Conservation (phyloP, 2,888 invertebrate species). For the Megamerina dolium region DNA sequence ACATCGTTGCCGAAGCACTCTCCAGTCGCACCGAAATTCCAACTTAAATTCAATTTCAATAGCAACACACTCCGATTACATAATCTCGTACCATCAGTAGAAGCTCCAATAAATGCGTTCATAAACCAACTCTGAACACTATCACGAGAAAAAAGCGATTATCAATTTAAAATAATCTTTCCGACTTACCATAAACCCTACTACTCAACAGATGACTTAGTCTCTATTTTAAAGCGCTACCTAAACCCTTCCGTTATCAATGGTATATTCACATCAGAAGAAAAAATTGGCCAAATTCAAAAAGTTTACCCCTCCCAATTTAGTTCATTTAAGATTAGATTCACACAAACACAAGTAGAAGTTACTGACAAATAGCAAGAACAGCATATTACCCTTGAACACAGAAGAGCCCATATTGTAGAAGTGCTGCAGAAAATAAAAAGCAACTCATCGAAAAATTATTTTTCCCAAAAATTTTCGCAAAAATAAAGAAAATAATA, state of each 20-base stretch:
- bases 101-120: no score
- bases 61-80: no score
- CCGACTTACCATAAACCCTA: background rate
- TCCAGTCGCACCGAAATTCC: no score
- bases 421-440: conserved; percentile 1
- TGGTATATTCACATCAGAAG: conserved; percentile 1
- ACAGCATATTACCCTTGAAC: background rate
- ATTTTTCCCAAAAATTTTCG: conserved; percentile 1
- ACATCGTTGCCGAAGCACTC: no score
- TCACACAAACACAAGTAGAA: background rate
- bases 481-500: background rate
- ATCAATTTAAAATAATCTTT: background rate
- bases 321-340: no score
- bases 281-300: conserved; percentile 2
- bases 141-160: background rate
- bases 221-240: no score
- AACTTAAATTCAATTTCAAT: no score
- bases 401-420: background rate
- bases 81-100: no score
- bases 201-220: no score
- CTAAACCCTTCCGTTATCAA: no score
- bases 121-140: background rate
- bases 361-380: background rate
- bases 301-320: no score
- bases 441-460: conserved; percentile 3